Evolutionary conservation across 2,888 invertebrate species (phyloP).

Genomic region (Monopis laevigella): DNA sequence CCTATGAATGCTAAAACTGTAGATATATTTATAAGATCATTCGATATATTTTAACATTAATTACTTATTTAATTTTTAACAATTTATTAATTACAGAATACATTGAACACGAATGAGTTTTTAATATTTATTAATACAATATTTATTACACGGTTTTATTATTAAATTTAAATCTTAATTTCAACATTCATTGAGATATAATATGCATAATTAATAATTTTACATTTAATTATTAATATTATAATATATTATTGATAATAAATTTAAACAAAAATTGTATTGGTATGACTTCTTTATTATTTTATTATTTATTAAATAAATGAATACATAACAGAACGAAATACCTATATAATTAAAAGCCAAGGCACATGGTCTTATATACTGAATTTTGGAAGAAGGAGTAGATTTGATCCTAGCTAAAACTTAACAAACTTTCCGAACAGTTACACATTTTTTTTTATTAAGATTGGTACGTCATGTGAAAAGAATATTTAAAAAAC

Average conservation of each 20-base stretch:
- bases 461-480: constrained; percentile 66
- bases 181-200: not conserved
- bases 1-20: not conserved
- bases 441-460: constrained; percentile 49
- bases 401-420: constrained; percentile 67
- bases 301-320: not conserved
- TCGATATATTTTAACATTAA: no score
- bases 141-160: not conserved
- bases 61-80: not conserved
- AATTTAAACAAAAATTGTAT: not conserved
- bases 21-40: not conserved
- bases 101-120: not conserved
- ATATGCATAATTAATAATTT: not conserved
- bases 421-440: constrained; percentile 67
- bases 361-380: constrained; percentile 60
- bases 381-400: constrained; percentile 57
- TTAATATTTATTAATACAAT: not conserved
- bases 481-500: constrained; percentile 65
- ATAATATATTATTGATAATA: constrained; percentile 1
- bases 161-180: not conserved
- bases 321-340: constrained; percentile 43
- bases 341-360: constrained; percentile 55
- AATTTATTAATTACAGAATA: not conserved
- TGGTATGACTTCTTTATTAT: not conserved
- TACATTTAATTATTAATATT: not conserved